Evolutionary conservation across 2,888 invertebrate genomes (phyloP), one percentile per base, ranked within the genome.

Genomic region (Cinara cedri): DNA sequence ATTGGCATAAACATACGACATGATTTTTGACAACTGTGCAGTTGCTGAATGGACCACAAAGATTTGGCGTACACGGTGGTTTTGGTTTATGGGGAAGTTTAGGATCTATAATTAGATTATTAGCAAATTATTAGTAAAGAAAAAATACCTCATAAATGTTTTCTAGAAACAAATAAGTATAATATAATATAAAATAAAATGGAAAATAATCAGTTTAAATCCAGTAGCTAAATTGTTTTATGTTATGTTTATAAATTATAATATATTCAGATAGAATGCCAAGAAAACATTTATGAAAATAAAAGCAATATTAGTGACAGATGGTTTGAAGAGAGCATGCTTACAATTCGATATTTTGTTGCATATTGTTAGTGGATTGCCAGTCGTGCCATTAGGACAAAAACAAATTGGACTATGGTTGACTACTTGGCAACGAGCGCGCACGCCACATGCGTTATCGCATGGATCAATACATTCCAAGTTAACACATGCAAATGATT

Each of bases 291-390:
- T 78, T 62, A 68, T 76, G 55, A 34, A 76, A 14, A 1, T 24
- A 16, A 26, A 49, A 57, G n/a, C 26, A 19, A 11, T 49, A 49
- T 76, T 57, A 76, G 57, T 49, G n/a, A 68, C 14, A 57, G 66
- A 9, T 13, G n/a, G 24, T 16, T 44, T 3, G 55, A 76, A 68
- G 55, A 26, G 19, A n/a, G 46, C 76, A 68, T 68, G 76, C 76
- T 76, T 76, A 76, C 76, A 57, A 42, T 26, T 76, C 26, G 42
- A 57, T 66, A 68, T 68, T 34, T 55, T 76, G 26, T 89, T 89
- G 84, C 95, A 96, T 84, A 92, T 91, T 19, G 93, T 87, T 83
- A 93, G 93, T 2, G 95, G 94, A 86, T 94, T 94, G 72, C 95
- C 95, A 51, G 89, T 87, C 84, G 89, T 91, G 49, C 92, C 92